Evolutionary conservation across 2,888 invertebrate genomes (phyloP).

Genomic region (Hemistola chrysoprasaria): DNA sequence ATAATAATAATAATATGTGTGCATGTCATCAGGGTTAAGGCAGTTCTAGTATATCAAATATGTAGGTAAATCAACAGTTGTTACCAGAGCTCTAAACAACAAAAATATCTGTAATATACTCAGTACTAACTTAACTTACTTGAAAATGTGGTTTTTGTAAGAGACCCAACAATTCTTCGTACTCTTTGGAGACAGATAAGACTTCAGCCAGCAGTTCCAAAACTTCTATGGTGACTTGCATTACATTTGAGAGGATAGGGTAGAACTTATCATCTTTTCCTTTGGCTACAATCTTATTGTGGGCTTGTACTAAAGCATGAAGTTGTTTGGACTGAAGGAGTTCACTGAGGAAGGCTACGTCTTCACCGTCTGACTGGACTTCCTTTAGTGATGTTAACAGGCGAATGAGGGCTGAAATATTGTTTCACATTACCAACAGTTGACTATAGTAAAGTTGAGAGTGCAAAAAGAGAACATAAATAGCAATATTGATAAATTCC

Average conservation of each 20-base stretch:
- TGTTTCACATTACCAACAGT: no score
- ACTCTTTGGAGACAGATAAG: slow-evolving; percentile 86
- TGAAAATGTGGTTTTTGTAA: slow-evolving; percentile 94
- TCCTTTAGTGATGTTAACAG: slow-evolving; percentile 92
- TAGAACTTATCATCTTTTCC: slow-evolving; percentile 92
- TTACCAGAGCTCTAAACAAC: no score
- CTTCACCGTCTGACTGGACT: slow-evolving; percentile 91
- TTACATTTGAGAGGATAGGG: slow-evolving; percentile 91
- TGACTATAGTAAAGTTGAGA: no score
- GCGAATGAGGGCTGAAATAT: slow-evolving; percentile 86
- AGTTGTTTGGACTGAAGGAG: slow-evolving; percentile 93
- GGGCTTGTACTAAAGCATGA: slow-evolving; percentile 94
- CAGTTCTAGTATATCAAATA: no score
- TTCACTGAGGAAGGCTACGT: slow-evolving; percentile 92
- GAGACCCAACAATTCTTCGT: slow-evolving; percentile 89
- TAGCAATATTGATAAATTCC: no score
- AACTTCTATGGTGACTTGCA: slow-evolving; percentile 91
- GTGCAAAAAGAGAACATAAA: no score
- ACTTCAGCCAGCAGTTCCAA: slow-evolving; percentile 87
- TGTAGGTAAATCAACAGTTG: no score
- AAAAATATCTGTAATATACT: no score
- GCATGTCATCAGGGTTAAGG: no score
- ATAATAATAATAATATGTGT: no score
- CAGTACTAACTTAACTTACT: no score
- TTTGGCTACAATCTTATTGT: slow-evolving; percentile 93